A percentile compares a stretch with the other conserved stretches of the same genome.
phyloP scores from a whole-genome alignment of 2,888 invertebrate genomes.

The Xestobium rufovillosum region DNA sequence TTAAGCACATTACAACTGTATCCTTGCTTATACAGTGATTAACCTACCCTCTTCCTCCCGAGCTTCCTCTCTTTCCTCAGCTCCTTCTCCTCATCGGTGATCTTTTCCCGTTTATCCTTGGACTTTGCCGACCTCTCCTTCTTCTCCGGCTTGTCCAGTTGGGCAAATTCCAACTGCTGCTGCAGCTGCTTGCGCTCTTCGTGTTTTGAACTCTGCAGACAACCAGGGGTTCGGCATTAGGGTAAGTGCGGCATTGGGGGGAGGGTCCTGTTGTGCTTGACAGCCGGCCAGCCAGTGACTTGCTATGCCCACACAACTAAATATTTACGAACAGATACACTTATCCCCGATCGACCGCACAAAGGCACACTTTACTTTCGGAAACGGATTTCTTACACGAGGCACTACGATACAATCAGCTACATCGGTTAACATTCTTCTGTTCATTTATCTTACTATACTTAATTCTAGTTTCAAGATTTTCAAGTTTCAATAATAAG shows the following conservation, averaged over 20 bases:
- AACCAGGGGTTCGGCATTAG: conserved; percentile 35
- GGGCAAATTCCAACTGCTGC: conserved; percentile 33
- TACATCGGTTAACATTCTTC: too few relatives aligned
- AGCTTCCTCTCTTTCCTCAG: conserved; percentile 72
- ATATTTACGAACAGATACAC: too few relatives aligned
- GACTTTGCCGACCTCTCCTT: conserved; percentile 47
- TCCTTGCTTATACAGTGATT: conserved; percentile 8
- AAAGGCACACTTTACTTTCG: too few relatives aligned
- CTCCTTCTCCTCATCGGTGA: conserved; percentile 74
- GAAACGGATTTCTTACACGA: too few relatives aligned
- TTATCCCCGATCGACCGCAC: too few relatives aligned
- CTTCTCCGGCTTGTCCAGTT: conserved; percentile 43
- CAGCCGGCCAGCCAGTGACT: conserved; percentile 7
- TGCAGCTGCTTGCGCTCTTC: conserved; percentile 40
- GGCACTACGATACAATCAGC: too few relatives aligned
- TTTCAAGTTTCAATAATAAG: too few relatives aligned
- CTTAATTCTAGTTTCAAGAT: too few relatives aligned
- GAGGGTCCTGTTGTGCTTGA: conserved; percentile 9
- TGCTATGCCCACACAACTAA: too few relatives aligned
- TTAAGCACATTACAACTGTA: too few relatives aligned
- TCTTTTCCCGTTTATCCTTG: conserved; percentile 55
- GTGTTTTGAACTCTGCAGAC: conserved; percentile 45
- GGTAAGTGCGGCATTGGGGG: conserved; percentile 20
- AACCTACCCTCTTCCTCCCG: conserved; percentile 66
- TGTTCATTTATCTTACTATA: too few relatives aligned